Conservation (phyloP, 2,888 invertebrate species). For the Eupithecia insigniata region DNA sequence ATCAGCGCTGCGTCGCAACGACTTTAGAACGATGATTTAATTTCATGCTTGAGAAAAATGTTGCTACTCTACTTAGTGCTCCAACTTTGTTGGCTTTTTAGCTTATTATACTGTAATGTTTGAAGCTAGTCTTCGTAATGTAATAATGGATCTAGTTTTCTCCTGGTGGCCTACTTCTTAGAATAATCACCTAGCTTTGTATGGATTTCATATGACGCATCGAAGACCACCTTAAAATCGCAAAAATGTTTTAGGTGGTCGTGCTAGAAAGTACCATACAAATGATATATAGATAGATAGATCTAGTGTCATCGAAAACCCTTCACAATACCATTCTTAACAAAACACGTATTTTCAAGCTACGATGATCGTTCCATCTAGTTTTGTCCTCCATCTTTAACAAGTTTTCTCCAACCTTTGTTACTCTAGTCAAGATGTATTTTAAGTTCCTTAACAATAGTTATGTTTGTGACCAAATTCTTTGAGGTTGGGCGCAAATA, state of each 20-base stretch:
- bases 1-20: slow-evolving; percentile 15
- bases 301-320: neutral
- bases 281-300: no score
- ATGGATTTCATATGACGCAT: no score
- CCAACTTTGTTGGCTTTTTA: slow-evolving; percentile 14
- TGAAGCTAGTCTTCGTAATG: neutral
- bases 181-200: no score
- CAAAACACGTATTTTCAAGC: neutral
- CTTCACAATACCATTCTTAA: neutral
- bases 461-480: slow-evolving; percentile 16
- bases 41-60: slow-evolving; percentile 22
- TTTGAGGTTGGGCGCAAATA: slow-evolving; percentile 20
- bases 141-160: neutral
- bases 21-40: slow-evolving; percentile 33
- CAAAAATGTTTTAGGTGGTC: no score
- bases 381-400: neutral
- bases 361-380: neutral
- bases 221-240: no score
- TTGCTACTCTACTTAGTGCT: slow-evolving; percentile 15
- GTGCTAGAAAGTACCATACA: neutral
- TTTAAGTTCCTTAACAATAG: slow-evolving; percentile 6
- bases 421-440: neutral
- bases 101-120: neutral
- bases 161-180: neutral
- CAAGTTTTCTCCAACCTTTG: neutral